Conservation (phyloP, 2,113 vertebrate species). For the Mormyrus lacerda region DNA sequence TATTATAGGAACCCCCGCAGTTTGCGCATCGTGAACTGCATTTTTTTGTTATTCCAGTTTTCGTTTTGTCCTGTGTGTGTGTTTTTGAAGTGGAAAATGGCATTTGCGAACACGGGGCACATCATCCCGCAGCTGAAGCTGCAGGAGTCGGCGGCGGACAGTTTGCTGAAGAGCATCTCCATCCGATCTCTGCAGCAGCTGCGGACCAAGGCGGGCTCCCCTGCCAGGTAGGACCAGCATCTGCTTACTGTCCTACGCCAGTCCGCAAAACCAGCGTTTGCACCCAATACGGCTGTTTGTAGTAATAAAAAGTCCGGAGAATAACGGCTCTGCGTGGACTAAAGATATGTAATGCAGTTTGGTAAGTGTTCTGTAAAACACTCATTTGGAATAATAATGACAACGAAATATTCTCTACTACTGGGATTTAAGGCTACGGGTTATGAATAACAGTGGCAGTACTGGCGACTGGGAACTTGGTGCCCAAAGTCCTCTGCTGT, state of each 20-base stretch:
- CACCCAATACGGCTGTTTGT: not conserved
- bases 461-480: not conserved
- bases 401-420: not conserved
- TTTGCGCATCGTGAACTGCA: not conserved
- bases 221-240: conserved; percentile 37
- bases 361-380: not conserved
- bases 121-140: conserved; percentile 44
- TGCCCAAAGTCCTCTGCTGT: not conserved
- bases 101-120: conserved; percentile 39
- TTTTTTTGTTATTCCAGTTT: not conserved
- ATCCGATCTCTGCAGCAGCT: conserved; percentile 38
- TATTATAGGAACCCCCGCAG: not conserved
- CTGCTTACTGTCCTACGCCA: not conserved
- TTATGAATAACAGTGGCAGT: not conserved
- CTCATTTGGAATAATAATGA: not conserved
- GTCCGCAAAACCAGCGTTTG: not conserved
- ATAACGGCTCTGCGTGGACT: not conserved
- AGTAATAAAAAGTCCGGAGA: not conserved
- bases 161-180: conserved; percentile 38
- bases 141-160: conserved; percentile 38
- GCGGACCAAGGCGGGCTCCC: conserved; percentile 30
- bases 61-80: not conserved
- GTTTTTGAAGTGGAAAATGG: conserved; percentile 32
- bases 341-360: not conserved
- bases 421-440: not conserved